Evolutionary conservation across 2,888 invertebrate genomes (phyloP), one percentile per base, ranked within the genome.

Genomic region (Agelastica alni): DNA sequence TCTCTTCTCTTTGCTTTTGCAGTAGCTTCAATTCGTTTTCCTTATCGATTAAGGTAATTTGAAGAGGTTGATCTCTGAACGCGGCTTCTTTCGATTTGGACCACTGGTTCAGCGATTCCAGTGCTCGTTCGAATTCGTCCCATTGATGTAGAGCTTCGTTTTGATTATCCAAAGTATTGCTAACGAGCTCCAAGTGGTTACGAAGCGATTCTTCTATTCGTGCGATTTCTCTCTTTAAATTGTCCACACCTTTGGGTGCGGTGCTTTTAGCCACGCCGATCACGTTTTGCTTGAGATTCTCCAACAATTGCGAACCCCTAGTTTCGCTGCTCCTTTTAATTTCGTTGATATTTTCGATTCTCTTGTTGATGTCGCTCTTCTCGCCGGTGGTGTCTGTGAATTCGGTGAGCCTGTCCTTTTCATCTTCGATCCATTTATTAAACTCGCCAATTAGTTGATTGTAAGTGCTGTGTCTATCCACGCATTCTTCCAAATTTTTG

Each of bases 331-430:
- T 63, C 18, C 83, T 82, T 65, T 85, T 85, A 53, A 91, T 73
- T 13, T 82, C 79, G 41, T 82, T 79, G 1, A 91, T 77, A 0
- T 82, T 84, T 46, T 85, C 84, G 26, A 91, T 78, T 75, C 89
- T 85, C 53, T 87, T 84, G 31, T 83, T 81, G 56, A 96, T 85
- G 66, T 94, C 93, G 1, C 84, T 81, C 71, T 91, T 91, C 73
- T 94, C 94, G 0, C 96, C 96, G 22, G 84, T 85, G 0, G 89
- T 83, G 71, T 92, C 92, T 68, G 91, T 88, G 69, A 90, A 90
- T 54, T 92, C 89, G 5, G 85, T 78, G 4, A 95, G 75, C 70
- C 91, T 89, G 61, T 93, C 91, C 48, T 86, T 87, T 76, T 93
- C 91, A 7, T 83, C 81, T 10, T 84, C 83, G 31, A 94, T 78